Conservation (phyloP, 2,888 invertebrate species). For the Chesias legatella region DNA sequence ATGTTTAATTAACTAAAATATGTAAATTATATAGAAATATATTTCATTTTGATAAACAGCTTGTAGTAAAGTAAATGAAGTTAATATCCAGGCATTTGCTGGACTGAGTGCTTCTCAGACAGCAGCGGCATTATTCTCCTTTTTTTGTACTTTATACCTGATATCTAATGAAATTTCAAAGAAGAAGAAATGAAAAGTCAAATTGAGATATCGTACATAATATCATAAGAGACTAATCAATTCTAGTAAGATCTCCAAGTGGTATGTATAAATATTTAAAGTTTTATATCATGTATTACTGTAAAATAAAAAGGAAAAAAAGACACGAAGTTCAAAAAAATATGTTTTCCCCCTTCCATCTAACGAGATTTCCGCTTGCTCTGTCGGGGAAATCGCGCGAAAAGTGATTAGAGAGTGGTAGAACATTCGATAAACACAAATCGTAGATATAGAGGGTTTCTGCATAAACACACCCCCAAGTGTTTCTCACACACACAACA, state of each 20-base stretch:
- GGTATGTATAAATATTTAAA: too few relatives aligned
- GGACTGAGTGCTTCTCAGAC: slow-evolving; percentile 60
- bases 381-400: slow-evolving; percentile 65
- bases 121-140: slow-evolving; percentile 22
- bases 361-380: slow-evolving; percentile 52
- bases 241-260: too few relatives aligned
- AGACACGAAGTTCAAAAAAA: neutral
- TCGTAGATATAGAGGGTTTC: slow-evolving; percentile 33
- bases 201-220: too few relatives aligned
- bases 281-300: too few relatives aligned
- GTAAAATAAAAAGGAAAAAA: too few relatives aligned
- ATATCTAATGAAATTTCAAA: slow-evolving; percentile 1
- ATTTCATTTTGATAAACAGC: too few relatives aligned
- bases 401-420: slow-evolving; percentile 71
- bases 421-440: slow-evolving; percentile 57
- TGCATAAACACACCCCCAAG: slow-evolving; percentile 11
- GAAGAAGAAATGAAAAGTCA: too few relatives aligned
- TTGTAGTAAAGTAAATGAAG: slow-evolving; percentile 42
- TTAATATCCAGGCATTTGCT: slow-evolving; percentile 78
- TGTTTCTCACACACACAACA: slow-evolving; percentile 6
- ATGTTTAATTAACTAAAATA: too few relatives aligned
- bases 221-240: too few relatives aligned
- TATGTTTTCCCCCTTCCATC: slow-evolving; percentile 36
- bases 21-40: too few relatives aligned
- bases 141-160: slow-evolving; percentile 11